Base-by-base conservation (phyloP, 2,888 invertebrate genomes). In the Cancer borealis region DNA sequence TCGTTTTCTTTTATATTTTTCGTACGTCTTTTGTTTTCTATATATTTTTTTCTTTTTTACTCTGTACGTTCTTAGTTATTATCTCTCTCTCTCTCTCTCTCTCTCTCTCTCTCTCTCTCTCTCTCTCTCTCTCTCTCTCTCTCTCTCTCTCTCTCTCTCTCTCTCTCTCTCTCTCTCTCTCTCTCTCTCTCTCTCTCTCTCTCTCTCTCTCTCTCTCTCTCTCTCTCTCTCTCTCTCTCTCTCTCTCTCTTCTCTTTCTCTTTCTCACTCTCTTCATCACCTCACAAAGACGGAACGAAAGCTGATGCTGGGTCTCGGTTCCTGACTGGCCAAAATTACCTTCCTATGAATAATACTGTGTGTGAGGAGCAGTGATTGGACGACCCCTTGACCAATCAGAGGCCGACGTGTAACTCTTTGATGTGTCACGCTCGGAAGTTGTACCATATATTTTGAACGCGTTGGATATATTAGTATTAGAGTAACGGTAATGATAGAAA, bases 241-340 rank as follows among this genome's bases (percentile, higher is more conserved):
- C 30, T 79, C 79, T 79, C 12, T 10, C 30, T 30, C 66, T 21
- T 21, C n/a, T 66, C 17, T 66, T 21, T 66, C 66, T 66, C 66
- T 66, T 21, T 66, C 66, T 66, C 66, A 5, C 66, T 66, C n/a
- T 66, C 66, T 66, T 12, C 66, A 66, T 46, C 88, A 88, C 17
- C 90, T 54, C 30, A 90, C 54, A 47, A 90, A 90, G 90, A 54
- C 49, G 90, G 49, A 90, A 49, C 54, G 90, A 90, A 90, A 54
- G 47, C 30, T 49, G 90, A 90, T 54, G n/a, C 54, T 21, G 90
- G 14, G 90, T 49, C 79, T 6, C 54, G 17, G 90, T 54, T 12
- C 47, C 8, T 30, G 90, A 26, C 26, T 21, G 30, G 49, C 54
- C 30, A 30, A n/a, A 90, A 90, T 49, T 49, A 12, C 90, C 90